Evolutionary conservation across 35 echinoderm and acorn worm species (phyloP).

Genomic region (Apostichopus californicus): DNA sequence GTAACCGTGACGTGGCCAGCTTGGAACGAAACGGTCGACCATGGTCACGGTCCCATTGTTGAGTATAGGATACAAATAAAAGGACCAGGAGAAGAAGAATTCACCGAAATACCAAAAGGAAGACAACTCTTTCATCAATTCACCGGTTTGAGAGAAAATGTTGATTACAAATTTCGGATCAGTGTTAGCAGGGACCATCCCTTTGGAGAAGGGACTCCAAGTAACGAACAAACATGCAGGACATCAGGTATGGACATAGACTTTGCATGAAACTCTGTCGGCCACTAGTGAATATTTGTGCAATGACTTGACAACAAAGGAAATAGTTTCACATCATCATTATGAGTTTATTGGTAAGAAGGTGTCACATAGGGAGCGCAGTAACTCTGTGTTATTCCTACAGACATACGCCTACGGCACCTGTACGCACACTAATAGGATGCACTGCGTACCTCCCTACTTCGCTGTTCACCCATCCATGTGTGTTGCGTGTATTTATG

Average conservation of each 20-base stretch:
- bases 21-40: background rate
- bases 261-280: no score
- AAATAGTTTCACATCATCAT: no score
- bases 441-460: no score
- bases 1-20: slow-evolving; percentile 6
- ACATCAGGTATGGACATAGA: background rate
- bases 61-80: background rate
- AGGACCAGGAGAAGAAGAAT: background rate
- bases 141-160: background rate
- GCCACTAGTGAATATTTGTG: no score
- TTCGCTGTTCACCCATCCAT: no score
- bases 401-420: no score
- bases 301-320: no score
- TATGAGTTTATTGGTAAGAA: no score
- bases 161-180: slow-evolving; percentile 9
- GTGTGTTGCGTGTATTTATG: no score
- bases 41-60: background rate
- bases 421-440: no score
- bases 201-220: background rate
- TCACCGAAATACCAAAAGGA: background rate
- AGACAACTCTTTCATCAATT: background rate
- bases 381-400: no score
- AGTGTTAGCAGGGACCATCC: background rate
- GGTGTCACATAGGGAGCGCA: no score
- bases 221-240: background rate